These are phyloP conservation scores for Ophraella communa DNA, from an alignment of 2,888 invertebrate species.

Conservation along the genomic window DNA sequence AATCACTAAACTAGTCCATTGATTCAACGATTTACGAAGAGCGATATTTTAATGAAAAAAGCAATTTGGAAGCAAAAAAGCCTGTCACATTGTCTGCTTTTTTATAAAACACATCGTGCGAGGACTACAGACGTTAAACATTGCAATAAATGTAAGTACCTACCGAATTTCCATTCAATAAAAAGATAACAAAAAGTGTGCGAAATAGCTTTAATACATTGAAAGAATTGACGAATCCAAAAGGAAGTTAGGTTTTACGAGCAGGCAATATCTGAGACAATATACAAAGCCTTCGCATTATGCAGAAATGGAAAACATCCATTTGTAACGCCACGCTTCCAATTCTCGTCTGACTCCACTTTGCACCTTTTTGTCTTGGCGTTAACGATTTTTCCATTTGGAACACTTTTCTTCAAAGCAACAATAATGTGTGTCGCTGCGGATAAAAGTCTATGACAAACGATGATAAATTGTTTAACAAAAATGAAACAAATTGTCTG, in stretches of 20 bases:
- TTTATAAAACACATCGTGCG: neutral
- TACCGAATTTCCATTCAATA: neutral
- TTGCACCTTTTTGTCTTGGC: slow-evolving; percentile 16
- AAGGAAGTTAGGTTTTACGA: slow-evolving; percentile 25
- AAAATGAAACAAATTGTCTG: neutral
- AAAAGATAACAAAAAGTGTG: slow-evolving; percentile 12
- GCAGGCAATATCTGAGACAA: slow-evolving; percentile 22
- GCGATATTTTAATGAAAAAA: neutral
- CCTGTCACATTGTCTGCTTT: neutral
- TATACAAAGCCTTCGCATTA: slow-evolving; percentile 27
- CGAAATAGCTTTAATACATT: slow-evolving; percentile 20
- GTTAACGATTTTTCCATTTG: slow-evolving; percentile 9
- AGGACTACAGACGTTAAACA: neutral
- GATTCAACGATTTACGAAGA: neutral
- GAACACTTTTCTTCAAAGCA: slow-evolving; percentile 4
- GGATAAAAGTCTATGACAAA: neutral
- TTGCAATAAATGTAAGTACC: slow-evolving; percentile 4
- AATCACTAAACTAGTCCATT: too few species aligned
- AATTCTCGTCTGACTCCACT: slow-evolving; percentile 17
- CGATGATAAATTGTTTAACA: neutral
- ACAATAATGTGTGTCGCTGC: slow-evolving; percentile 6
- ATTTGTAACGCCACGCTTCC: slow-evolving; percentile 15
- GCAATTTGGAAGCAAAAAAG: too few species aligned
- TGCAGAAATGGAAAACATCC: slow-evolving; percentile 24
- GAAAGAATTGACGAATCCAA: slow-evolving; percentile 26